Base-by-base conservation (phyloP, 2,113 vertebrate species). In the Apistogramma diplotaenia region DNA sequence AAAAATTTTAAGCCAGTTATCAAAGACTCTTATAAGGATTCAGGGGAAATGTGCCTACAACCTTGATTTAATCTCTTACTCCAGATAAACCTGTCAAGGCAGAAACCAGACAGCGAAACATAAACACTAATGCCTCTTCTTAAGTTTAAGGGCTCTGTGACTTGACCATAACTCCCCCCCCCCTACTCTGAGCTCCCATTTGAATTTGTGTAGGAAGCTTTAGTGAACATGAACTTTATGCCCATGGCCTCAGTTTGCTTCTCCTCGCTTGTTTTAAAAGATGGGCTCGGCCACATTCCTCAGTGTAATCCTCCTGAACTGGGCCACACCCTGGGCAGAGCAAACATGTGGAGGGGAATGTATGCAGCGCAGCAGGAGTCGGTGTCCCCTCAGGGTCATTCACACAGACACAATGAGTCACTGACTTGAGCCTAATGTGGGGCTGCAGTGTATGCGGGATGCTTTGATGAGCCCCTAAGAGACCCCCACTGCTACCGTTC, bases 271-370 rank as follows among this genome's bases (percentile, higher is more conserved):
- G 77, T 92, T 92, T 89, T 87, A 87, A 89, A 92, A 89, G 89
- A 89, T 92, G 90, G 86, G 88, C 85, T 85, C 16, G 84, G 87
- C 89, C 59, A 51, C 91, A 93, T 94, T 93, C 92, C 92, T 93
- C 83, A 18, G 83, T 40, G 79, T 93, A 94, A 93, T 94, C 92
- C 89, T 83, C 84, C 79, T 53, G 55, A 87, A 92, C 82, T 78
- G 89, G 88, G 88, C 93, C 92, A 91, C 94, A 86, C 93, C 93
- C 92, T 86, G 81, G 58, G 77, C 85, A 85, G 83, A 90, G 87
- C 86, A 91, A 92, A 93, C 92, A 90, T 79, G 90, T 85, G 88
- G 74, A 83, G 87, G 89, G 85, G 92, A 93, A 93, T 93, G 89
- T 86, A 84, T 62, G 86, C 77, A 1, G 78, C 49, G 27, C 85